A percentile compares a stretch with the other conserved stretches of the same genome.
phyloP scores from a whole-genome alignment of 2,113 vertebrate genomes.

The Tragelaphus strepsiceros region DNA sequence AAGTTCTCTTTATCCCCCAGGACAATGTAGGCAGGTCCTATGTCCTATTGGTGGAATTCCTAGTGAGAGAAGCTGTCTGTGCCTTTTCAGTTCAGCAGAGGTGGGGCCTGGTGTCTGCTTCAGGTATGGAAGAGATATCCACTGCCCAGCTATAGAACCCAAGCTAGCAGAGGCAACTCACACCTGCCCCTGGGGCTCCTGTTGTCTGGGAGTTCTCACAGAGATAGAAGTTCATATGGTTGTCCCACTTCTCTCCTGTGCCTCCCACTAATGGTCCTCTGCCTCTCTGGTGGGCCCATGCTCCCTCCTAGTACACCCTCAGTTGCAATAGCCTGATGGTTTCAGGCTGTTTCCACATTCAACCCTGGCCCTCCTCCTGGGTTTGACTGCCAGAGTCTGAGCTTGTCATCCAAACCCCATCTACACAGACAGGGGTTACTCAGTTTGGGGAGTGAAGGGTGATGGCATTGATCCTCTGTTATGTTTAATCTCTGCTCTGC shows the following conservation, averaged over 20 bases:
- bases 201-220: background rate
- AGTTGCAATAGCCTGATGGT: background rate
- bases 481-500: background rate
- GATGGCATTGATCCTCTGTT: background rate
- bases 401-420: background rate
- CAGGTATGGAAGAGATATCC: background rate
- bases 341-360: background rate
- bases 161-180: background rate
- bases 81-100: background rate
- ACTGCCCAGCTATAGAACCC: background rate
- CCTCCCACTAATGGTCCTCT: background rate
- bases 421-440: background rate
- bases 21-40: background rate
- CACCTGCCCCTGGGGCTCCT: background rate
- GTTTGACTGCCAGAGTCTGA: background rate
- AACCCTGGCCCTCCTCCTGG: background rate
- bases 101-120: background rate
- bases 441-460: background rate
- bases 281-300: background rate
- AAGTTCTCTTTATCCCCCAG: background rate
- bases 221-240: background rate
- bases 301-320: background rate
- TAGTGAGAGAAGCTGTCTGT: background rate
- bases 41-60: background rate
- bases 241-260: background rate